Percentiles rank a stretch among this genome's conserved stretches.
Conservation (phyloP, 2,113 vertebrate genomes). For the Psammodynastes pulverulentus region DNA sequence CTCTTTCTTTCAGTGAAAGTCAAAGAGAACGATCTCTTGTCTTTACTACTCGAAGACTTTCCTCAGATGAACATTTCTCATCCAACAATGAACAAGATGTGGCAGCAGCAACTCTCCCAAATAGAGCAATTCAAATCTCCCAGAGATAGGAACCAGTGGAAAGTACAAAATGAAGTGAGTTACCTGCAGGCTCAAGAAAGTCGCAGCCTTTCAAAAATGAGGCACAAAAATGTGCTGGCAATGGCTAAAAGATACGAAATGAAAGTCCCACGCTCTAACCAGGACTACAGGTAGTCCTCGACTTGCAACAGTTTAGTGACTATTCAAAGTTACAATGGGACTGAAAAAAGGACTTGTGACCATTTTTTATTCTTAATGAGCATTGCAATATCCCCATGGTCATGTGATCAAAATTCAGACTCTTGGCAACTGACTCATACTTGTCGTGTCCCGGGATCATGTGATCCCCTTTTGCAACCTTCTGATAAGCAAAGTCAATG, state of each 20-base stretch:
- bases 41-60: conserved; percentile 82
- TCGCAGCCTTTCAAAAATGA: background rate
- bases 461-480: background rate
- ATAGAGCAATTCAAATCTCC: conserved; percentile 72
- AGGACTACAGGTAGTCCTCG: background rate
- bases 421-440: background rate
- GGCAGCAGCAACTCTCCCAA: conserved; percentile 85
- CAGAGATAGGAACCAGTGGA: conserved; percentile 61
- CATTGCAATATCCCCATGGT: background rate
- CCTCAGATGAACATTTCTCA: conserved; percentile 83
- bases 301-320: background rate
- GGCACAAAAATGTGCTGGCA: background rate
- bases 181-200: background rate
- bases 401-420: background rate
- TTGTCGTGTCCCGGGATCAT: background rate
- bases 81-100: conserved; percentile 80
- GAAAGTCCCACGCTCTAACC: background rate
- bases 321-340: background rate
- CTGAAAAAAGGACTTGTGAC: background rate
- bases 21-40: conserved; percentile 81
- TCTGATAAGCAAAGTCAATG: background rate
- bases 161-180: conserved; percentile 79
- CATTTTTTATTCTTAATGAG: background rate
- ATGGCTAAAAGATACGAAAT: background rate
- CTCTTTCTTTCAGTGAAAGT: conserved; percentile 71